Evolutionary conservation across 2,888 invertebrate genomes (phyloP).

Genomic region (Salticus scenicus): DNA sequence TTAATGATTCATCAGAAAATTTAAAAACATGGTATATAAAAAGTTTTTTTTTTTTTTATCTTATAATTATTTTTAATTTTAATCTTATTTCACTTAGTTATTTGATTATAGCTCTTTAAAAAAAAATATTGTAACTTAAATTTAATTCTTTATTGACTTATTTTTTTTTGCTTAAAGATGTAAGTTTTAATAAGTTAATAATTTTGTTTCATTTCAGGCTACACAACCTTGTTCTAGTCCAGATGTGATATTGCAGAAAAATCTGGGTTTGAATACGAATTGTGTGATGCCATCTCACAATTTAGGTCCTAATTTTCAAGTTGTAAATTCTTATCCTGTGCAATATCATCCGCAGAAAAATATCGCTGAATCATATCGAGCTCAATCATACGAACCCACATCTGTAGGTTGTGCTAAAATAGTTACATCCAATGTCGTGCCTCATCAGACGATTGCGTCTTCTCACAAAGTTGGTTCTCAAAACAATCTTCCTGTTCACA

Average conservation of each 20-base stretch:
- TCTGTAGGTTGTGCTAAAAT: conserved; percentile 45
- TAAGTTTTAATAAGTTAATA: too few species aligned
- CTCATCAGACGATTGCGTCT: conserved; percentile 50
- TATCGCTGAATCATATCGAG: not conserved
- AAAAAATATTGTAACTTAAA: too few species aligned
- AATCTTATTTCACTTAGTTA: too few species aligned
- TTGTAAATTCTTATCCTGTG: not conserved
- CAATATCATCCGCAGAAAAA: conserved; percentile 13
- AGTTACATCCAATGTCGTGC: conserved; percentile 48
- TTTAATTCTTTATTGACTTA: too few species aligned
- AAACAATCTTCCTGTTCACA: conserved; percentile 31
- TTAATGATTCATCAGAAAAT: too few species aligned
- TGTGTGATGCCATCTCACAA: not conserved
- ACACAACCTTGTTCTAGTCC: conserved; percentile 20
- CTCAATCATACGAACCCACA: conserved; percentile 24
- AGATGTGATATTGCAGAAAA: conserved; percentile 1
- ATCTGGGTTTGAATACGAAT: conserved; percentile 10
- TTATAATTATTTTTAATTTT: too few species aligned
- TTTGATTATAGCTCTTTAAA: too few species aligned
- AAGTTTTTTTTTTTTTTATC: too few species aligned
- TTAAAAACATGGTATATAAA: too few species aligned
- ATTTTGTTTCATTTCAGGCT: not conserved
- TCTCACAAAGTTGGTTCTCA: conserved; percentile 46
- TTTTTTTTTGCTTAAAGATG: too few species aligned
- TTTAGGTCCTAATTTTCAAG: conserved; percentile 8